Evolutionary conservation across 2,888 invertebrate species (phyloP).

Genomic region (Nemapogon koenigi): DNA sequence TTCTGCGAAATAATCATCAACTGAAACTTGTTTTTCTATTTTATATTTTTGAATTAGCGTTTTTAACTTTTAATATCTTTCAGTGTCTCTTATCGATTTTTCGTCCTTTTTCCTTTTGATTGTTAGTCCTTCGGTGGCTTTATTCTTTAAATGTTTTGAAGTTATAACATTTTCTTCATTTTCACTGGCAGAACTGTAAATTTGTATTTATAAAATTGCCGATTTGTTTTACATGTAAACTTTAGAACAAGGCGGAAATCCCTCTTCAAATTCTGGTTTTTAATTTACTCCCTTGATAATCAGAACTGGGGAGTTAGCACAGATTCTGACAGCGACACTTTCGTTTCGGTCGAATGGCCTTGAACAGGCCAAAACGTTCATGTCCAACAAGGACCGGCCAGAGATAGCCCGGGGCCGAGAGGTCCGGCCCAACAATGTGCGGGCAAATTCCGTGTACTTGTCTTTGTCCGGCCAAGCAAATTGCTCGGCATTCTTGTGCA

Average conservation of each 20-base stretch:
- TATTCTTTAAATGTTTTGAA: slow-evolving; percentile 14
- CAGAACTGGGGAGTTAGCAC: too few relatives aligned
- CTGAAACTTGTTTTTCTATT: slow-evolving; percentile 14
- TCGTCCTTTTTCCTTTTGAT: slow-evolving; percentile 13
- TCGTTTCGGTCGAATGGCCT: too few relatives aligned
- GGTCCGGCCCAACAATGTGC: too few relatives aligned
- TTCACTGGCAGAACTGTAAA: slow-evolving; percentile 1
- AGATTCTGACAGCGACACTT: too few relatives aligned
- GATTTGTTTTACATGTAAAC: too few relatives aligned
- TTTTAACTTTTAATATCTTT: slow-evolving; percentile 17
- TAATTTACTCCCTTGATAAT: slow-evolving; percentile 20
- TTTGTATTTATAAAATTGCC: too few relatives aligned
- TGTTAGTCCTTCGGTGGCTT: slow-evolving; percentile 14
- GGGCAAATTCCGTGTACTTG: too few relatives aligned
- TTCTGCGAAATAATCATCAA: slow-evolving; percentile 15
- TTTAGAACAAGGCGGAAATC: slow-evolving; percentile 17
- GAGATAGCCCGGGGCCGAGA: too few relatives aligned
- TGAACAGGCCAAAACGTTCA: too few relatives aligned
- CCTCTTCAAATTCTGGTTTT: slow-evolving; percentile 20
- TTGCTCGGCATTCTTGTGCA: too few relatives aligned
- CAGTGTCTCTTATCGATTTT: slow-evolving; percentile 15
- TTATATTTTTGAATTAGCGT: slow-evolving; percentile 15
- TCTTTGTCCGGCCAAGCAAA: too few relatives aligned
- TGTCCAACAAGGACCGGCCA: too few relatives aligned
- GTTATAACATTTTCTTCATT: slow-evolving; percentile 15